A percentile compares a stretch with the other conserved stretches of the same genome.
Evolutionary conservation across 2,888 invertebrate genomes (phyloP).

Genomic region (Drosophila putrida): DNA sequence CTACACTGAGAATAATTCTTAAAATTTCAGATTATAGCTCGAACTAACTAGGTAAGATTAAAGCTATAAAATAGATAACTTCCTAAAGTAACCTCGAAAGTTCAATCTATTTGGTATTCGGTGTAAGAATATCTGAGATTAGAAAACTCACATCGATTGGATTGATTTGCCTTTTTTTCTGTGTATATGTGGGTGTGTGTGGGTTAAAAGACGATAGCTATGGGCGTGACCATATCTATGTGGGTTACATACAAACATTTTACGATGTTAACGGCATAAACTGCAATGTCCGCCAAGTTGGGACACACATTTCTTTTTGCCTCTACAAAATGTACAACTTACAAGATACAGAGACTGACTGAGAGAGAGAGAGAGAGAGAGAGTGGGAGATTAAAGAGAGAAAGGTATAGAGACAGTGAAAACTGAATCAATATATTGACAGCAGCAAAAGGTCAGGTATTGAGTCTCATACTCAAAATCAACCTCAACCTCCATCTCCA

Average conservation of each 20-base stretch:
- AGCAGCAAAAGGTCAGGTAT: constrained; percentile 32
- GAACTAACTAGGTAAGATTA: too few species aligned
- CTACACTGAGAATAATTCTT: too few species aligned
- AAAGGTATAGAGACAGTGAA: background rate
- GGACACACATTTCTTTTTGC: constrained; percentile 10
- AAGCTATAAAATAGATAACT: too few species aligned
- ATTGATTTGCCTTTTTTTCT: background rate
- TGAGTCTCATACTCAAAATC: too few species aligned
- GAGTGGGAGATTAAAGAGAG: background rate
- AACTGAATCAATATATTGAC: constrained; percentile 52
- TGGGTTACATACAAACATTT: constrained; percentile 57
- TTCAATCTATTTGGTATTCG: too few species aligned
- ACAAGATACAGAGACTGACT: background rate
- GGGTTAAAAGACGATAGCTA: constrained; percentile 9
- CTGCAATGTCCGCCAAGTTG: constrained; percentile 42
- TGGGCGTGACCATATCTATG: constrained; percentile 55
- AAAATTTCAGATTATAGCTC: too few species aligned
- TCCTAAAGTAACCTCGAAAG: too few species aligned
- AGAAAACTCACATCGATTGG: too few species aligned
- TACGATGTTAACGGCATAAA: constrained; percentile 72
- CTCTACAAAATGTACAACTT: background rate
- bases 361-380: background rate
- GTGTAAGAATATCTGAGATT: too few species aligned
- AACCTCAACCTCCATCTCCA: constrained; percentile 4
- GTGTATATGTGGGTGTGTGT: constrained; percentile 14